These are phyloP conservation scores for Acromyrmex heyeri DNA, from an alignment of 1,140 invertebrate species.

Conservation along the genomic window DNA sequence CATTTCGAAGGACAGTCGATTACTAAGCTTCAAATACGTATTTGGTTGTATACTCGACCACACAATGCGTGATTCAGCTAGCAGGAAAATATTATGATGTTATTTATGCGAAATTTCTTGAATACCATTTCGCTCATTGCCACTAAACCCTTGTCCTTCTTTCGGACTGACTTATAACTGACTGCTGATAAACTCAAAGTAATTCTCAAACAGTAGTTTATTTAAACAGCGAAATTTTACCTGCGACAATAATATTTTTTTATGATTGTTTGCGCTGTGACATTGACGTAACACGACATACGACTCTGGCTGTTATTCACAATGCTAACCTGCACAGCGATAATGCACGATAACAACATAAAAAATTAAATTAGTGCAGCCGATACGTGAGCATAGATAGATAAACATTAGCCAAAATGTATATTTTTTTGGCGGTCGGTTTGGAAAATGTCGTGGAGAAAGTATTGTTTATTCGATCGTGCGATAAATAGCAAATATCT, in stretches of 20 bases:
- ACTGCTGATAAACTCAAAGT: slow-evolving; percentile 26
- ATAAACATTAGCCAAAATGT: neutral
- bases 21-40: slow-evolving; percentile 29
- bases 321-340: neutral
- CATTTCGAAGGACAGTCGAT: neutral
- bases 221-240: neutral
- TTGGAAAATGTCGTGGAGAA: slow-evolving; percentile 35
- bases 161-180: slow-evolving; percentile 38
- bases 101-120: slow-evolving; percentile 36
- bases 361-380: slow-evolving; percentile 2
- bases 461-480: slow-evolving; percentile 15
- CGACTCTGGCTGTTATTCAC: neutral
- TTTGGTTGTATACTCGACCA: slow-evolving; percentile 1
- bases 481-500: slow-evolving; percentile 7
- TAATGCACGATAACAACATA: slow-evolving; percentile 2
- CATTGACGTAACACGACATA: slow-evolving; percentile 26
- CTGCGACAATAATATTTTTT: slow-evolving; percentile 9
- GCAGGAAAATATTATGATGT: slow-evolving; percentile 25
- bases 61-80: slow-evolving; percentile 46
- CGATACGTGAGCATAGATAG: neutral
- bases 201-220: slow-evolving; percentile 39
- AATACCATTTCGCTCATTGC: slow-evolving; percentile 17
- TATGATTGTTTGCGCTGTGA: slow-evolving; percentile 45
- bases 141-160: slow-evolving; percentile 39
- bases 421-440: neutral